Evolutionary conservation across 2,113 vertebrate species (phyloP).

Genomic region (Cardinalis cardinalis): DNA sequence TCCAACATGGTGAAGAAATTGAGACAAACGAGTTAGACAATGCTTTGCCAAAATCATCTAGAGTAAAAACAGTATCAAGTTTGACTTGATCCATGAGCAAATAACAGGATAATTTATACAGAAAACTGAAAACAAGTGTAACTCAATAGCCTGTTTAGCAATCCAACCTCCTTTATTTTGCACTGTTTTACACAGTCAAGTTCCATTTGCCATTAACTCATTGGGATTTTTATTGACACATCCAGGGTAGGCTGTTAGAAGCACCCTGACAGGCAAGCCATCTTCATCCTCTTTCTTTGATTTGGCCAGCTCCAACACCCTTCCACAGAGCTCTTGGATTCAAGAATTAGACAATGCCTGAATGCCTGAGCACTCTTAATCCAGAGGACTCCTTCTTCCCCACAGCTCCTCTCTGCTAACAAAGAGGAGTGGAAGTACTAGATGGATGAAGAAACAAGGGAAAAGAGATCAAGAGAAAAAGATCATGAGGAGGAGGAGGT

Average conservation of each 20-base stretch:
- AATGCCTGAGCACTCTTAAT: background rate
- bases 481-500: background rate
- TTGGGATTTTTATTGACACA: background rate
- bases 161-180: background rate
- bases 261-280: background rate
- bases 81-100: background rate
- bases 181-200: background rate
- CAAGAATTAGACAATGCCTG: rapidly evolving
- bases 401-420: background rate
- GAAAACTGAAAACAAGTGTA: background rate
- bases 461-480: background rate
- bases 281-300: background rate
- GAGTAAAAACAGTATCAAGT: background rate
- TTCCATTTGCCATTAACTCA: background rate
- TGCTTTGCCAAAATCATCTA: background rate
- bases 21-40: background rate
- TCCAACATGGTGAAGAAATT: background rate
- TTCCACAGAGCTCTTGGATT: background rate
- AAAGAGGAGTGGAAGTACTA: background rate
- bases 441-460: background rate
- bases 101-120: background rate
- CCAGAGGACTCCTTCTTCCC: background rate
- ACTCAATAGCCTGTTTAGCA: background rate
- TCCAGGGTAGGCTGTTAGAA: background rate
- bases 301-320: background rate